Evolutionary conservation across 2,113 vertebrate genomes (phyloP), one percentile per base, ranked within the genome.

Genomic region (Tretioscincus oriximinensis): DNA sequence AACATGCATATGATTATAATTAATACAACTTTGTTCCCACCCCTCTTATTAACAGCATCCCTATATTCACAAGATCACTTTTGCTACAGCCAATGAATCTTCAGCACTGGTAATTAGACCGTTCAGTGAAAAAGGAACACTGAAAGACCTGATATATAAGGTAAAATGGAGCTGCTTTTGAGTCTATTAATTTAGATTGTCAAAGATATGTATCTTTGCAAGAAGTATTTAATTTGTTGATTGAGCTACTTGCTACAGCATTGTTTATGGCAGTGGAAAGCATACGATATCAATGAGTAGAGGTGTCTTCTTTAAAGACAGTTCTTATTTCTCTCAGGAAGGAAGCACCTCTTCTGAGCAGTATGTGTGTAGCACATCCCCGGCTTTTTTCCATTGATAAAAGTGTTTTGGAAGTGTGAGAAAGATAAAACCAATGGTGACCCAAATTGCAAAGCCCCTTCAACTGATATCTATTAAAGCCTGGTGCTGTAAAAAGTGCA

Each of bases 111-210:
- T 99, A 84, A 98, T 99, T 90, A 91, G 97, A 85, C 95, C 95
- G 1, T 99, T 98, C 94, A 97, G 92, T 83, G 98, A 99, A 87
- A 98, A 95, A 89, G 98, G 98, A 88, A 98, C 97, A 22, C 91
- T 99, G 77, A 97, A 97, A 91, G 98, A 99, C 93, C 96, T 97
- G 89, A 97, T 99, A 91, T 98, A 97, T 91, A 99, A 99, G 97
- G 98, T 99, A 96, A 51, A 47, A 26, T 31, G 14, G 16, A 16
- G 31, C 11, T 61, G 14, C n/a, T 60, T 4, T 72, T 20, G 22
- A 3, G 29, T 26, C n/a, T 61, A 16, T 5, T 60, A 70, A 61
- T 2, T 11, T 45, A 26, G 24, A 31, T 22, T 78, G 20, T 12
- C 29, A 10, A 24, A 58, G 10, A 14, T 70, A 41, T 18, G 60